These are phyloP conservation scores for Rhineura floridana DNA, from an alignment of 2,113 vertebrate species.

Conservation along the genomic window DNA sequence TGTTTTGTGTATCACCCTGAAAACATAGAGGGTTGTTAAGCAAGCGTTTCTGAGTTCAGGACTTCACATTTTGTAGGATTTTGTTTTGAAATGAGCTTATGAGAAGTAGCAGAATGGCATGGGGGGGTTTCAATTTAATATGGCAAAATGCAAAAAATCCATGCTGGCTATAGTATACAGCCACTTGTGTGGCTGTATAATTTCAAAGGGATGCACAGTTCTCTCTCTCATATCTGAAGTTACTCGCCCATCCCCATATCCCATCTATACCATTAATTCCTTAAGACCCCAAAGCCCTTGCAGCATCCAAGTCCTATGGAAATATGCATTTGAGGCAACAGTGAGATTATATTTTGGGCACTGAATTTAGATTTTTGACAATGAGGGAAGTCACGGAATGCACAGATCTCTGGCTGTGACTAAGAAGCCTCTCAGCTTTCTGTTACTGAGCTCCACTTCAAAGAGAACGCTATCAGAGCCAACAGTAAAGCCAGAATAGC, in stretches of 20 bases:
- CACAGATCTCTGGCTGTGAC: neutral
- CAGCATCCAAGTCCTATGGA: neutral
- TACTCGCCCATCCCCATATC: neutral
- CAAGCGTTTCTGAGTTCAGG: too few species aligned
- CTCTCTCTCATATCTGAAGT: too few species aligned
- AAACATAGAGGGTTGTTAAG: too few species aligned
- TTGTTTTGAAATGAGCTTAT: too few species aligned
- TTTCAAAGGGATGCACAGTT: too few species aligned
- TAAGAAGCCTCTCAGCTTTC: neutral
- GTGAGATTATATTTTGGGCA: neutral
- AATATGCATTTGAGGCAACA: neutral
- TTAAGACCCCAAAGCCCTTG: neutral
- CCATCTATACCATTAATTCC: neutral
- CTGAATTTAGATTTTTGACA: neutral
- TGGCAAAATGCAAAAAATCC: too few species aligned
- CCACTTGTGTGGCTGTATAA: too few species aligned
- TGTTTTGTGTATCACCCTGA: too few species aligned
- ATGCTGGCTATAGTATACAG: too few species aligned
- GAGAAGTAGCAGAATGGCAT: too few species aligned
- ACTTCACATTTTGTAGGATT: too few species aligned
- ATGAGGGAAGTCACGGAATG: neutral
- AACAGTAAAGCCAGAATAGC: neutral
- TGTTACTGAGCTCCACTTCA: neutral
- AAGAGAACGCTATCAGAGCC: neutral
- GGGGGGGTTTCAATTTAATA: too few species aligned